Base-by-base conservation (phyloP, 2,888 invertebrate species). In the Theretra japonica region DNA sequence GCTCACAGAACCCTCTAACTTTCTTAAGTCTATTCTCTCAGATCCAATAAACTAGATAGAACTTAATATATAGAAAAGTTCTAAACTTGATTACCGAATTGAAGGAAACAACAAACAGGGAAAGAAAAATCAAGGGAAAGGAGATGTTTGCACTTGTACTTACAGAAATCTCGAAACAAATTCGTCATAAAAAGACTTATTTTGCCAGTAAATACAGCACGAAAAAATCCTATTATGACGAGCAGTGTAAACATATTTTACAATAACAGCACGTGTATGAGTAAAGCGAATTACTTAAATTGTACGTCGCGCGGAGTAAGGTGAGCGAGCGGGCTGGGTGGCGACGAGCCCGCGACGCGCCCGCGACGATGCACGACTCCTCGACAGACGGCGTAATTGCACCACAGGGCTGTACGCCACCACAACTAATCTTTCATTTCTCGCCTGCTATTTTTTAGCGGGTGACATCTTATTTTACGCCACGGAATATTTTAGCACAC, bases 21-120 rank as follows among this genome's bases (percentile, higher is more conserved):
- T 71, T 68, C 48, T 71, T 56, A 17, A 71, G 41, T 68, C 41
- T 70, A 73, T 68, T 71, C 72, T 77, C 74, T 82, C 75, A 81
- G 82, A 83, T 82, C 77, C 74, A 80, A 80, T 78, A 78, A 83
- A 81, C 80, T 80, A 79, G 78, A 83, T 78, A 82, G 79, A 86
- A 83, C 78, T 77, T 78, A 87, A 85, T 79, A 84, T 79, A 84
- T 83, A 88, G 85, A 85, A 83, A 84, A 88, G 83, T 85, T 86
- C 80, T 84, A 89, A 89, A 90, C 88, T 87, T 88, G 88, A 91
- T 90, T 90, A 91, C 85, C 75, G 82, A 83, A 89, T 90, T 86
- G 88, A 88, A 86, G 84, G 87, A 88, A 90, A 89, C 85, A 89
- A 89, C 88, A 90, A 90, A 90, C 86, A 90, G 79, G 82, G 82